These are phyloP conservation scores for Anoplius nigerrimus DNA, from an alignment of 2,888 invertebrate genomes.

Conservation along the genomic window DNA sequence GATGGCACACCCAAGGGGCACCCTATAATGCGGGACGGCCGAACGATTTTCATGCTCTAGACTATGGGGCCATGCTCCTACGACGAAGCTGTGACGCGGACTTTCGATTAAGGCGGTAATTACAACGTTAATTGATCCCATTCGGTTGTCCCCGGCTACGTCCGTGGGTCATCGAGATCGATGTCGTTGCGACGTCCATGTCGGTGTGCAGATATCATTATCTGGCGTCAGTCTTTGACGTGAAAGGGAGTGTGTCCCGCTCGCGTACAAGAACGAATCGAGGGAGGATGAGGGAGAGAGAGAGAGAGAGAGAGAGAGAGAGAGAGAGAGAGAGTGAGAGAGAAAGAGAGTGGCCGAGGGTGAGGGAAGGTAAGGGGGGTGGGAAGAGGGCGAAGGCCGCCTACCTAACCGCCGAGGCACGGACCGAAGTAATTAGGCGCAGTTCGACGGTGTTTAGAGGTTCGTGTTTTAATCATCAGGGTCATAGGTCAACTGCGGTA, in stretches of 20 bases:
- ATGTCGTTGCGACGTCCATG: conserved; percentile 14
- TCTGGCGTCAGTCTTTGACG: conserved; percentile 22
- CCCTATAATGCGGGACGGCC: too few relatives aligned
- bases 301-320: conserved; percentile 30
- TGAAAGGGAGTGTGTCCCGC: conserved; percentile 9
- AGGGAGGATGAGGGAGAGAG: conserved; percentile 31
- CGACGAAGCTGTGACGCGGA: conserved; percentile 14
- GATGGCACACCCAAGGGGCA: too few relatives aligned
- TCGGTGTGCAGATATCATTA: conserved; percentile 37
- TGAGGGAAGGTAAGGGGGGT: conserved; percentile 41
- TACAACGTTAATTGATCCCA: conserved; percentile 38
- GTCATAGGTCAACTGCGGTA: too few relatives aligned
- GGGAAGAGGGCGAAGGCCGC: conserved; percentile 13
- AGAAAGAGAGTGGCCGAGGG: too few relatives aligned
- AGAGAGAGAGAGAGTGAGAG: conserved; percentile 41
- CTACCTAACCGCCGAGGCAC: conserved; percentile 32
- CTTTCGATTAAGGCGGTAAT: conserved; percentile 33
- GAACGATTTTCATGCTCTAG: too few relatives aligned
- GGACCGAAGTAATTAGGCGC: conserved; percentile 40
- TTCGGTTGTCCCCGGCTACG: conserved; percentile 22
- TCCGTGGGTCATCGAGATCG: too few relatives aligned
- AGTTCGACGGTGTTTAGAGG: conserved; percentile 29
- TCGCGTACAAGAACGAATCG: conserved; percentile 3
- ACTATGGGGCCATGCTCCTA: too few relatives aligned
- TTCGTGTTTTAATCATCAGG: conserved; percentile 26